Evolutionary conservation across 2,888 invertebrate genomes (phyloP).

Genomic region (Carpatolechia fugitivella): DNA sequence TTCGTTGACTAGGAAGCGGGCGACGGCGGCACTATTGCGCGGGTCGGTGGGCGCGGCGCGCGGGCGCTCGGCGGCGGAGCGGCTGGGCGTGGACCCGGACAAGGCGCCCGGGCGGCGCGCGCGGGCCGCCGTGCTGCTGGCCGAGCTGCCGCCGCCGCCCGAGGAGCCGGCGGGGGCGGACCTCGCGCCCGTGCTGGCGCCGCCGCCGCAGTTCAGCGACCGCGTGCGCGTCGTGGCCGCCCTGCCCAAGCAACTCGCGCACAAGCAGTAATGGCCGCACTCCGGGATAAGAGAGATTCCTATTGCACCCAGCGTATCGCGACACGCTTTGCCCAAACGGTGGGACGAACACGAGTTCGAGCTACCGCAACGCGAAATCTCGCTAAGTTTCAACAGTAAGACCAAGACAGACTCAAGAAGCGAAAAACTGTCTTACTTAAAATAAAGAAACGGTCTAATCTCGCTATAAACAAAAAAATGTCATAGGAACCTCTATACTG

Average conservation of each 20-base stretch:
- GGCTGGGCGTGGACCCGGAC: constrained; percentile 63
- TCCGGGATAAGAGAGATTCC: background rate
- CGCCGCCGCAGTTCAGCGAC: constrained; percentile 95
- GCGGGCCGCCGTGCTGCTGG: constrained; percentile 86
- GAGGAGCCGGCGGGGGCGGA: constrained; percentile 79
- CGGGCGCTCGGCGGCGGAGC: constrained; percentile 62
- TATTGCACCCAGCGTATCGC: too few species aligned
- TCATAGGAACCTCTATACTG: too few species aligned
- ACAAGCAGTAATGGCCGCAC: constrained; percentile 50
- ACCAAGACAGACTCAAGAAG: too few species aligned
- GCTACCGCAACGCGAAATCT: too few species aligned
- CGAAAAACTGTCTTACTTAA: too few species aligned
- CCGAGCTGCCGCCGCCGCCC: constrained; percentile 89
- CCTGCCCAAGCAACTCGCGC: constrained; percentile 83
- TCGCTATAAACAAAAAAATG: too few species aligned
- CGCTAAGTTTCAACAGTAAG: too few species aligned
- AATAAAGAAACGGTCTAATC: too few species aligned
- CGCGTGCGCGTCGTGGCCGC: constrained; percentile 91
- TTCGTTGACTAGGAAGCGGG: constrained; percentile 80
- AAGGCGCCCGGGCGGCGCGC: constrained; percentile 70
- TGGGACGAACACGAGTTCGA: too few species aligned
- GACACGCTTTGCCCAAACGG: too few species aligned
- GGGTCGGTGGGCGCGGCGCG: constrained; percentile 50
- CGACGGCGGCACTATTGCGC: constrained; percentile 78
- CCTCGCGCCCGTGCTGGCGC: constrained; percentile 80